These are phyloP conservation scores for Drosophila eohydei DNA, from an alignment of 2,888 invertebrate genomes.

Conservation along the genomic window DNA sequence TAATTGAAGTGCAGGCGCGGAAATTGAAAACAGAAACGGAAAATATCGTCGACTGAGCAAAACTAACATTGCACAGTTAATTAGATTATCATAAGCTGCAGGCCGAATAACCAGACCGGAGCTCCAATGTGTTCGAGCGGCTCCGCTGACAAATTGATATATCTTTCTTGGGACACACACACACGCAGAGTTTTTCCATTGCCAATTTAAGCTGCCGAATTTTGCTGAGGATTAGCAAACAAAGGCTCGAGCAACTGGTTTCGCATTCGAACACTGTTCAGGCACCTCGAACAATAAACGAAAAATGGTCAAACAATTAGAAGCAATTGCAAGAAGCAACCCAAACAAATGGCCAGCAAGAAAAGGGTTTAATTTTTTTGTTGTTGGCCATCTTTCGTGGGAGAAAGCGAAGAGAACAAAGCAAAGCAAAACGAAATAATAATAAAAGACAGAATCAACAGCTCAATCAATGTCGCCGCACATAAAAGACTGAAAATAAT, in stretches of 20 bases:
- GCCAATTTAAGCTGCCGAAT: slow-evolving; percentile 9
- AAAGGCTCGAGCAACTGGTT: slow-evolving; percentile 16
- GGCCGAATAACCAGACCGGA: neutral
- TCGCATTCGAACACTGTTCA: slow-evolving; percentile 34
- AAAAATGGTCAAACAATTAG: slow-evolving; percentile 57
- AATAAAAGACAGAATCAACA: slow-evolving; percentile 57
- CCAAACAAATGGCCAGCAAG: slow-evolving; percentile 23
- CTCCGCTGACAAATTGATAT: slow-evolving; percentile 6
- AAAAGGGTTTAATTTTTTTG: slow-evolving; percentile 21
- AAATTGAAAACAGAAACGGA: slow-evolving; percentile 68
- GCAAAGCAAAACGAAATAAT: slow-evolving; percentile 18
- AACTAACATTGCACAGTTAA: slow-evolving; percentile 38
- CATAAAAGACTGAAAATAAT: slow-evolving; percentile 58
- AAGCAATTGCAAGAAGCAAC: slow-evolving; percentile 55
- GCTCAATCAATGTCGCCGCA: slow-evolving; percentile 74
- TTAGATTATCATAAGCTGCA: slow-evolving; percentile 48
- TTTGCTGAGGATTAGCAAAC: slow-evolving; percentile 8
- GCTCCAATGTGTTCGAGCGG: neutral
- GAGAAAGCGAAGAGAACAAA: slow-evolving; percentile 1
- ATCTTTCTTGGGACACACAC: neutral
- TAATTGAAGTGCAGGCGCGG: slow-evolving; percentile 74
- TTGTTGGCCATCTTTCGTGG: no score
- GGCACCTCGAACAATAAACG: slow-evolving; percentile 26
- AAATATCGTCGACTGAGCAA: slow-evolving; percentile 49
- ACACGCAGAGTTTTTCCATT: neutral